These are phyloP conservation scores for Parotia lawesii DNA, from an alignment of 2,113 vertebrate genomes.

Conservation along the genomic window DNA sequence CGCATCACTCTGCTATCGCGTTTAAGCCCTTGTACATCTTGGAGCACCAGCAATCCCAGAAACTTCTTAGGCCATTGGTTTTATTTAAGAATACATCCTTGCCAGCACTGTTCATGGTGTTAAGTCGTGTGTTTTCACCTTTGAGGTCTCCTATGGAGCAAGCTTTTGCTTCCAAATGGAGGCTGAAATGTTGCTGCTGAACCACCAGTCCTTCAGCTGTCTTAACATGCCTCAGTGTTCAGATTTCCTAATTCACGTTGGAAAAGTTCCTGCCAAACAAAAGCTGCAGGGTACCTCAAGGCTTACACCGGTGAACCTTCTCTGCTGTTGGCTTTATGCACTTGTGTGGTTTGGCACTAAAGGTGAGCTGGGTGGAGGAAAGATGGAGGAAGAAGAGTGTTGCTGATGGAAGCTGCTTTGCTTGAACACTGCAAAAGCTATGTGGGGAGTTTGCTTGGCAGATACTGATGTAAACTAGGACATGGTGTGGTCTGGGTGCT, in stretches of 20 bases:
- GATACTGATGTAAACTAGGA: background rate
- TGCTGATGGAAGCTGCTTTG: background rate
- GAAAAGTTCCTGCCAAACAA: background rate
- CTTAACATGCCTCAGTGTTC: background rate
- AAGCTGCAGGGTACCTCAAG: background rate
- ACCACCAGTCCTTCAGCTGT: background rate
- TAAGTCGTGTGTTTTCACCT: background rate
- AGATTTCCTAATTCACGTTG: background rate
- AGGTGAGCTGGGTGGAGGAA: background rate
- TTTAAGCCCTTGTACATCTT: background rate
- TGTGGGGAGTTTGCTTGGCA: background rate
- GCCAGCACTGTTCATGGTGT: background rate
- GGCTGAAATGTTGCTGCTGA: background rate
- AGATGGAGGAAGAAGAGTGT: background rate
- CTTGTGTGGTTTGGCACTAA: conserved; percentile 13
- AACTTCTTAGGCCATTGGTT: background rate
- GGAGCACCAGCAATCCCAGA: background rate
- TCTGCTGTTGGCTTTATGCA: background rate
- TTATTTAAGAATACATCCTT: background rate
- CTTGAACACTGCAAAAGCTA: background rate
- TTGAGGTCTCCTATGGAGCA: background rate
- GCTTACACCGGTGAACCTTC: background rate
- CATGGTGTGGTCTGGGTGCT: fast-evolving
- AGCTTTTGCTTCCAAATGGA: background rate
- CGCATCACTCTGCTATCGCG: fast-evolving